Evolutionary conservation across 2,797 vertebrate species (phyloP).

Genomic region (Phataginus tetradactyla): DNA sequence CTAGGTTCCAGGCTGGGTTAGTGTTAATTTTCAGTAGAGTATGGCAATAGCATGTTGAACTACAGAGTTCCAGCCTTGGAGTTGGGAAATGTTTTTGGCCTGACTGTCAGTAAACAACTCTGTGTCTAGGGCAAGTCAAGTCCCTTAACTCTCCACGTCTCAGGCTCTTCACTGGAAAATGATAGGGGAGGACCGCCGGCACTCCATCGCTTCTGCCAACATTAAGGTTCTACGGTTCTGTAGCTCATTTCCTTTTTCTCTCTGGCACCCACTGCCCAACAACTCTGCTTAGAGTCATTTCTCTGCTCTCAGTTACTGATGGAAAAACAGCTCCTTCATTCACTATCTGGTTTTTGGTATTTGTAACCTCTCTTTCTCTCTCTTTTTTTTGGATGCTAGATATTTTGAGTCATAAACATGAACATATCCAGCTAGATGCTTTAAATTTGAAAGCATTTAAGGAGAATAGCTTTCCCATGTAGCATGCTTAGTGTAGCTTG

Average conservation of each 20-base stretch:
- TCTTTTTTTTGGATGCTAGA: slow-evolving; percentile 4
- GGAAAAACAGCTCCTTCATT: slow-evolving; percentile 66
- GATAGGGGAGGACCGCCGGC: slow-evolving; percentile 74
- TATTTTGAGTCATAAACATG: slow-evolving; percentile 70
- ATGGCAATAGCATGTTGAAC: slow-evolving; percentile 59
- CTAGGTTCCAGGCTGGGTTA: slow-evolving; percentile 57
- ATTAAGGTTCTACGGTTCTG: slow-evolving; percentile 75
- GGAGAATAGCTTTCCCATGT: slow-evolving; percentile 79
- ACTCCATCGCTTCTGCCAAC: slow-evolving; percentile 66
- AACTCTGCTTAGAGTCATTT: slow-evolving; percentile 60
- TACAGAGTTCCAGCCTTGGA: slow-evolving; percentile 66
- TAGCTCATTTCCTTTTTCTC: slow-evolving; percentile 68
- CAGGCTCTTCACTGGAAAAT: slow-evolving; percentile 81
- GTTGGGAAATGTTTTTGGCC: slow-evolving; percentile 80
- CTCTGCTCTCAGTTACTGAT: slow-evolving; percentile 52
- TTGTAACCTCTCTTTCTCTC: slow-evolving; percentile 20
- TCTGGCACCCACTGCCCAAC: slow-evolving; percentile 64
- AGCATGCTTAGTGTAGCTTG: slow-evolving; percentile 81
- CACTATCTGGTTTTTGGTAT: slow-evolving; percentile 44
- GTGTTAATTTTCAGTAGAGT: slow-evolving; percentile 72
- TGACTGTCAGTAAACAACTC: slow-evolving; percentile 78
- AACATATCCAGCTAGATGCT: slow-evolving; percentile 66
- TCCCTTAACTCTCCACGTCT: slow-evolving; percentile 75
- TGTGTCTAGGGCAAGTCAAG: slow-evolving; percentile 78
- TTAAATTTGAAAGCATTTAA: slow-evolving; percentile 80